phyloP scores from a whole-genome alignment of 2,888 invertebrate species.

The Eupithecia dodoneata region DNA sequence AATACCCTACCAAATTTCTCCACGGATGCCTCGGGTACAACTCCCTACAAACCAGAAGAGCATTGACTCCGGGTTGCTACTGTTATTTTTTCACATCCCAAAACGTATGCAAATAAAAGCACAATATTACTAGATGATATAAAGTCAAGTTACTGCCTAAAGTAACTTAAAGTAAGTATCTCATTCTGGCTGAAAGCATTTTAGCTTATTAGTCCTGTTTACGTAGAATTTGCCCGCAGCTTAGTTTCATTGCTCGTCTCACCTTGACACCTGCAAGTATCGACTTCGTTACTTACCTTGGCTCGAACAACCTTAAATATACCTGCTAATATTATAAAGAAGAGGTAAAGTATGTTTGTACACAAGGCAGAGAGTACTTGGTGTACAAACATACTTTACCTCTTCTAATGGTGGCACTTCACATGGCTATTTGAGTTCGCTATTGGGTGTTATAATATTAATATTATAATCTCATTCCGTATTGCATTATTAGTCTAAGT shows the following conservation, averaged over 20 bases:
- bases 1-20: too few relatives aligned
- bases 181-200: background rate
- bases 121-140: background rate
- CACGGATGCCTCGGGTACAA: too few relatives aligned
- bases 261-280: constrained; percentile 5
- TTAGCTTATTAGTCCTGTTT: background rate
- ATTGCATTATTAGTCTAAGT: too few relatives aligned
- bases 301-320: background rate
- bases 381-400: too few relatives aligned
- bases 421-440: too few relatives aligned
- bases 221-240: background rate
- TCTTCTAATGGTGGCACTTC: too few relatives aligned
- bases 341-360: background rate
- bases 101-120: background rate
- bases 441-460: too few relatives aligned
- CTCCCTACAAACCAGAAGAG: too few relatives aligned
- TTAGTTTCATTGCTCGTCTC: constrained; percentile 11
- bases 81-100: background rate
- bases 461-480: too few relatives aligned
- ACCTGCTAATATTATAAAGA: background rate
- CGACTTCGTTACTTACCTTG: background rate
- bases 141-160: background rate
- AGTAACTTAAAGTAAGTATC: background rate
- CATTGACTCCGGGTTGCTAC: background rate
- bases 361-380: too few relatives aligned